Conservation (phyloP, 2,113 vertebrate genomes). For the Amblyornis subalaris region DNA sequence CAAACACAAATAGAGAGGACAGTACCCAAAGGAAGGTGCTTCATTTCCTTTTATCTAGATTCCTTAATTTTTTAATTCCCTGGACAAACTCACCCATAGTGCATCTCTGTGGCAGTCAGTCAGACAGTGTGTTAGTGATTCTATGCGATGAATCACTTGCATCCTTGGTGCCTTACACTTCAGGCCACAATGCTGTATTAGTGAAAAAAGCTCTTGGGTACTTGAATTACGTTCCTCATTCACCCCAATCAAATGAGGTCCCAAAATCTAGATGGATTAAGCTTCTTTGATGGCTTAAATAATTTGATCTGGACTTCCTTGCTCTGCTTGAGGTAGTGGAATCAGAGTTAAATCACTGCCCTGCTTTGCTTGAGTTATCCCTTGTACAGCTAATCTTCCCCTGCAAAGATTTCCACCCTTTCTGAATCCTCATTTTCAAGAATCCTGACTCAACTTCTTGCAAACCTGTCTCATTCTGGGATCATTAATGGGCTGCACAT, state of each 20-base stretch:
- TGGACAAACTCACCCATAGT: background rate
- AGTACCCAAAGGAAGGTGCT: background rate
- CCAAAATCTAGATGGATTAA: background rate
- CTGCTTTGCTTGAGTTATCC: background rate
- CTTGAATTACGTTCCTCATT: background rate
- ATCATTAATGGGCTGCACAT: background rate
- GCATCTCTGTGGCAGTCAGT: background rate
- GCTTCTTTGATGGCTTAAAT: background rate
- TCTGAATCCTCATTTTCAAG: background rate
- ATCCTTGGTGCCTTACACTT: background rate
- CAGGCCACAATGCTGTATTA: background rate
- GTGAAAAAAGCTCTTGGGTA: background rate
- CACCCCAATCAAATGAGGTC: background rate
- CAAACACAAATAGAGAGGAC: background rate
- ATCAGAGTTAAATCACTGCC: background rate
- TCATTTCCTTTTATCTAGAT: background rate
- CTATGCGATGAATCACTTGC: background rate
- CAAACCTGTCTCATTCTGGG: background rate
- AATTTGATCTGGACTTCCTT: background rate
- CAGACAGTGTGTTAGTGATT: background rate
- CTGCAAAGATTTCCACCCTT: background rate
- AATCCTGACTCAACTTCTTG: background rate
- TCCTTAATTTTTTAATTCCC: background rate
- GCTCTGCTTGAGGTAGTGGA: background rate
- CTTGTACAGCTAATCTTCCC: background rate